Conservation (phyloP, 2,113 vertebrate genomes). For the Hymenochirus boettgeri region DNA sequence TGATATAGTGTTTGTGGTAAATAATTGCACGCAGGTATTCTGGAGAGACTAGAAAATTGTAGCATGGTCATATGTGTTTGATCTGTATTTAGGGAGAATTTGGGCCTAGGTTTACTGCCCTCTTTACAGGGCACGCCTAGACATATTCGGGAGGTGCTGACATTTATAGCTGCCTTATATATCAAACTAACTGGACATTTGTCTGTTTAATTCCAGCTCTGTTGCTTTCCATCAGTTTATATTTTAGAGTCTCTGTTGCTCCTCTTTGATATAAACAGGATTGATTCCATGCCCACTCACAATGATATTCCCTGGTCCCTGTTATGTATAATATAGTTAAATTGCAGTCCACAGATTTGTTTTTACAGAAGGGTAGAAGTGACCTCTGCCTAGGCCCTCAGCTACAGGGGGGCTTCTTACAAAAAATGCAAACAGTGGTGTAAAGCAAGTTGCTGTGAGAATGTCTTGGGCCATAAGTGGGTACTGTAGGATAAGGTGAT, state of each 20-base stretch:
- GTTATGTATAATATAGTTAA: too few species aligned
- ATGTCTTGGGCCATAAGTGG: too few species aligned
- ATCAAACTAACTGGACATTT: neutral
- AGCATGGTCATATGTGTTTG: neutral
- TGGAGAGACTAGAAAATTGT: neutral
- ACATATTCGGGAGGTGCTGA: neutral
- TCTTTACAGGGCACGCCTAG: neutral
- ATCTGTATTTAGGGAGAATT: neutral
- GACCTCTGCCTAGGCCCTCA: too few species aligned
- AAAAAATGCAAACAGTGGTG: too few species aligned
- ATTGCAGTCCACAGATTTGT: too few species aligned
- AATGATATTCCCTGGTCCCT: too few species aligned
- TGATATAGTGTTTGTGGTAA: constrained; percentile 7
- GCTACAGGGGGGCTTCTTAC: too few species aligned
- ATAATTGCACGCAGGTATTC: constrained; percentile 13
- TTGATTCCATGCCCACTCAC: too few species aligned
- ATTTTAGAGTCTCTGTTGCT: constrained; percentile 14
- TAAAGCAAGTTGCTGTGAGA: too few species aligned
- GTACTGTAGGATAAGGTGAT: too few species aligned
- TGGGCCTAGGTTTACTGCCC: neutral
- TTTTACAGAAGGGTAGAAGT: too few species aligned
- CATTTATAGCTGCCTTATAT: constrained; percentile 14
- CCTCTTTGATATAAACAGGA: constrained; percentile 1
- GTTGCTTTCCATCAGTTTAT: neutral
- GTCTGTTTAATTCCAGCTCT: neutral